Evolutionary conservation across 2,888 invertebrate species (phyloP), one percentile per base, ranked within the genome.

Genomic region (Acanthosepion lycidas): DNA sequence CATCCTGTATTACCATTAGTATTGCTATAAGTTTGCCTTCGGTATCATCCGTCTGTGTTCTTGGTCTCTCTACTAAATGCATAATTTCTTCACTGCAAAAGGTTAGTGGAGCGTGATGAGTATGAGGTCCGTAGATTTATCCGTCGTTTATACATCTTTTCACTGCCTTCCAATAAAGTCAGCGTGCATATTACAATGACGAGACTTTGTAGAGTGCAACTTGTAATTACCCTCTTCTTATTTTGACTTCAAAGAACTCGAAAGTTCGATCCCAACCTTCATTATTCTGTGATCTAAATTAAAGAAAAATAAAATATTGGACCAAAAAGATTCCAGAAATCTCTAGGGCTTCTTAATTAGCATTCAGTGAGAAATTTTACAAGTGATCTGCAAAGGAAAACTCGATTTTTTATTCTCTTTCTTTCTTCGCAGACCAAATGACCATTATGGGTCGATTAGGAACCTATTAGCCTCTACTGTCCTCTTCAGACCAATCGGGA

Each of bases 391-490:
- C n/a, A 78, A 78, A 33, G 78, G 6, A 78, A n/a, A 78, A 15
- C n/a, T 15, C n/a, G n/a, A 78, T 78, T n/a, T n/a, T n/a, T 78
- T 78, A 78, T 78, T 78, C 78, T 78, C 78, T 78, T 78, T 78
- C n/a, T 78, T 78, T 78, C n/a, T 78, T 78, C n/a, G 12, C 3
- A 0, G n/a, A 33, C n/a, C 78, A 78, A 78, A 78, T 78, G 78
- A n/a, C 78, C n/a, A n/a, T 78, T 78, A 78, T 78, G 78, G 78
- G n/a, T 78, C 78, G 78, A 78, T 78, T 78, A 78, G 78, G 15
- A n/a, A n/a, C 78, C 78, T 78, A 78, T 78, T 78, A 78, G 78
- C 78, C 78, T 18, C n/a, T 78, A 78, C 78, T 78, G 78, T n/a
- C 78, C 78, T 33, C 78, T 78, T 78, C 78, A 78, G 78, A 78